Base-by-base conservation (phyloP, 1,140 invertebrate genomes). In the Drosophila biarmipes region DNA sequence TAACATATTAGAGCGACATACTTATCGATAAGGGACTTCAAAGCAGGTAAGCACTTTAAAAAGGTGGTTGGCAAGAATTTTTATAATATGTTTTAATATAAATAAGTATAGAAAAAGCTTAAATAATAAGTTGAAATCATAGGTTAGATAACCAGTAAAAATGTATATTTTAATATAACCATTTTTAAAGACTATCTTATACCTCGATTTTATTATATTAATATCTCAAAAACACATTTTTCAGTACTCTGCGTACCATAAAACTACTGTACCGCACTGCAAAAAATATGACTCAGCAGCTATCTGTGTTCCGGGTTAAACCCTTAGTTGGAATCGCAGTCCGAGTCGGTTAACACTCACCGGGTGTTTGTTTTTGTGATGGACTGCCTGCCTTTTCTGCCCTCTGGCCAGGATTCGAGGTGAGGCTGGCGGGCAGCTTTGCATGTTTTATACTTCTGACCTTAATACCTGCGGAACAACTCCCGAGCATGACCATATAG, bases 401-500 rank as follows among this genome's bases (percentile, higher is more conserved):
- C 63, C 63, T 63, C 63, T 51, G 58, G 58, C 42, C 56, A 38
- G 71, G 56, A 69, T 59, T 19, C 48, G 68, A 73, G 71, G 68
- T 40, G 49, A 55, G 37, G 72, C 43, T 49, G 63, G 45, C 58
- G 52, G 55, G 71, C 56, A 74, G 58, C 80, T 85, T 78, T 87
- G 82, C 81, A 86, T 85, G 78, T 86, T 86, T 86, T 86, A 86
- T 87, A 78, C 78, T 66, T 81, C 61, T 86, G 81, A 87, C 81
- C 81, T 87, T 87, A 87, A 86, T 86, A 86, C 82, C 81, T 42
- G 53, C 61, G 79, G 58, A 76, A 51, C 73, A 61, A 55, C 45
- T 38, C 69, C 24, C 38, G 37, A 51, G n/a, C 37, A 43, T 24
- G 46, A 67, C 29, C 19, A 61, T 21, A 27, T 17, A 17, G 17